Conservation (phyloP, 2,797 vertebrate species). For the Sebastiscus albofasciatus region DNA sequence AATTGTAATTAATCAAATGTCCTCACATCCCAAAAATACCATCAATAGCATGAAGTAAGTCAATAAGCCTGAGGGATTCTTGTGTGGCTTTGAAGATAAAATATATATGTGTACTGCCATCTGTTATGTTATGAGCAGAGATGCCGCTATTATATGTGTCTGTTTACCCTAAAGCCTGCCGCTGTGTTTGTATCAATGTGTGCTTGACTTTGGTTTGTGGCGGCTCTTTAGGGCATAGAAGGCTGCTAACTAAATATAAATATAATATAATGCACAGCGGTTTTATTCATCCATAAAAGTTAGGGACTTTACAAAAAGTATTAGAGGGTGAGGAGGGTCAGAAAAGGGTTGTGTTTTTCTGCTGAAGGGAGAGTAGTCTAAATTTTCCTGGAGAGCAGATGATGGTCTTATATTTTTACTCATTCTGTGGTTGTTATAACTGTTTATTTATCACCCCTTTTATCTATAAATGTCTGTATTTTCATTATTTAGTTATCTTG, state of each 20-base stretch:
- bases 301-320: background rate
- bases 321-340: background rate
- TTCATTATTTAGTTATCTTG: background rate
- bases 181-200: background rate
- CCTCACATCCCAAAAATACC: background rate
- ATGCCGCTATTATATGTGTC: background rate
- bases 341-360: background rate
- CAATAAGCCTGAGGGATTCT: background rate
- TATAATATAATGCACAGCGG: background rate
- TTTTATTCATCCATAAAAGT: background rate
- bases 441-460: background rate
- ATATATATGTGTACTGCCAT: background rate
- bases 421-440: background rate
- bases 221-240: background rate
- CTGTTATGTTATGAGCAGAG: background rate
- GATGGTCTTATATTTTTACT: background rate
- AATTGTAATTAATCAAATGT: slow-evolving; percentile 20
- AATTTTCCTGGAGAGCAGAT: background rate
- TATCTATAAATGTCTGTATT: background rate
- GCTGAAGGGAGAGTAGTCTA: background rate
- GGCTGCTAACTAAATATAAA: background rate
- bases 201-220: background rate
- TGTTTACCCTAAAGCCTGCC: background rate
- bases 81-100: background rate
- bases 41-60: background rate